Base-by-base conservation (phyloP, 2,888 invertebrate species). In the Galeruca laticollis region DNA sequence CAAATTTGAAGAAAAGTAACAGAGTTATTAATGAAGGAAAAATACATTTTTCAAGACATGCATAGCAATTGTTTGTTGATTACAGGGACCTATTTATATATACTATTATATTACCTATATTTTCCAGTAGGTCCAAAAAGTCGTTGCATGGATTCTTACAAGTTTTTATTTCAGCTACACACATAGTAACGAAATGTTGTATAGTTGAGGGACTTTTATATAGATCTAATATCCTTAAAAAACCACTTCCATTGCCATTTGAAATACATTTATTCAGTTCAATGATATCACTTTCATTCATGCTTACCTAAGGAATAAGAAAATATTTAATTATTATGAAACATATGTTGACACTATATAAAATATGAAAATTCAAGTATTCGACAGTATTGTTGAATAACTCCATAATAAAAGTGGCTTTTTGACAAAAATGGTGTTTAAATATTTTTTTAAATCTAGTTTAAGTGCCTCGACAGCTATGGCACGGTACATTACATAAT, bases 171-270 rank as follows among this genome's bases (percentile, higher is more conserved):
- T 77, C 68, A 0, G 75, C 77, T 47, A 80, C 62, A 1, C 74
- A 72, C 75, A 78, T 80, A 0, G 77, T 74, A 40, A 79, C 75
- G 60, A 80, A 80, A 52, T 75, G 77, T 56, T 76, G 73, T 0
- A 80, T 65, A 5, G 78, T 76, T 9, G 61, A 26, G 1, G 75
- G 74, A 13, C 59, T 54, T 11, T 67, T 74, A 62, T 79, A 78
- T n/a, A 71, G 67, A 9, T 75, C 40, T 8, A 78, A 51, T 9
- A 80, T 26, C n/a, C 57, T 56, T 13, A 76, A 61, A 60, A 79
- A 78, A 9, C 35, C 60, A 0, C 21, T 20, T 0, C 72, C 76
- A 20, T 77, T 68, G 9, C 52, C 61, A 1, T 51, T 61, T 33
- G 62, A 71, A 13, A 79, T 67, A 2, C 71, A 75, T 2, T 70